Conservation (phyloP, 2,888 invertebrate species). For the Drosophila mercatorum region DNA sequence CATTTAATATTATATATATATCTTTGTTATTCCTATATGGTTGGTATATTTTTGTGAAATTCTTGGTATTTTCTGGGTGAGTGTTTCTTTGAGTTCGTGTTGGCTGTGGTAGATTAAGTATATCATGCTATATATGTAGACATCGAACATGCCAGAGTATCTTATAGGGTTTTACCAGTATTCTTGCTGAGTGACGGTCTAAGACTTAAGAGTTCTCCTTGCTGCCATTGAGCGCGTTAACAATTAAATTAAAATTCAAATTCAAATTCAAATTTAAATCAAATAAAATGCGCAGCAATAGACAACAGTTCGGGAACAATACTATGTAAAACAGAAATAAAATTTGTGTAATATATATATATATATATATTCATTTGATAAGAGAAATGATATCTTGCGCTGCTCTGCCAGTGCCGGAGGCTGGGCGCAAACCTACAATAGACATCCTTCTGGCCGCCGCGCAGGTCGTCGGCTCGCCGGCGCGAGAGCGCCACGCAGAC, state of each 20-base stretch:
- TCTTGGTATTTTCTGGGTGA: constrained; percentile 47
- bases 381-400: constrained; percentile 1
- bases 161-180: constrained; percentile 22
- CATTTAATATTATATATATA: constrained; percentile 25
- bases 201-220: constrained; percentile 1
- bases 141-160: constrained; percentile 30
- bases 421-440: constrained; percentile 88
- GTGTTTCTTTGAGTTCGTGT: constrained; percentile 41
- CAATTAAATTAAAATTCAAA: no score
- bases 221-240: constrained; percentile 17
- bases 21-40: constrained; percentile 38
- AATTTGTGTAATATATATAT: constrained; percentile 43
- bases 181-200: constrained; percentile 48
- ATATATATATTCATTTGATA: neutral
- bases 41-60: constrained; percentile 72
- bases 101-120: constrained; percentile 8
- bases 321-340: constrained; percentile 60
- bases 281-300: constrained; percentile 6
- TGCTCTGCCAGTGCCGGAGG: neutral
- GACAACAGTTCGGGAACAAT: constrained; percentile 16
- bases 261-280: neutral
- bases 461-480: constrained; percentile 91
- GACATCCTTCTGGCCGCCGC: constrained; percentile 91
- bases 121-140: constrained; percentile 30
- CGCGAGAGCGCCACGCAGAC: constrained; percentile 95